Conservation (phyloP, 2,888 invertebrate species). For the Xanthostigma xanthostigma region DNA sequence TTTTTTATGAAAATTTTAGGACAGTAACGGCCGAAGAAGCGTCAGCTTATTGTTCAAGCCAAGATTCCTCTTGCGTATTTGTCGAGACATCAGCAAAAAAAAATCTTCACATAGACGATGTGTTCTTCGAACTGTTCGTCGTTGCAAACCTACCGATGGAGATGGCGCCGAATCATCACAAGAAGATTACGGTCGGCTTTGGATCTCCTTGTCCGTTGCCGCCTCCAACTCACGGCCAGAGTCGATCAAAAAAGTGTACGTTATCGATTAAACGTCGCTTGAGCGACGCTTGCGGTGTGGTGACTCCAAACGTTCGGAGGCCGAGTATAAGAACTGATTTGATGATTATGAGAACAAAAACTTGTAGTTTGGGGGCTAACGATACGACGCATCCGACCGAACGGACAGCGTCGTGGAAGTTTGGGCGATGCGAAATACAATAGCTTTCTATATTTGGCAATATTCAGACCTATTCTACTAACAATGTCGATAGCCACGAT, state of each 20-base stretch:
- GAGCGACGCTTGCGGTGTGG: conserved; percentile 78
- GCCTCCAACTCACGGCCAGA: conserved; percentile 47
- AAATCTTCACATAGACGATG: conserved; percentile 65
- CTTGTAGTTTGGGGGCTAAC: conserved; percentile 54
- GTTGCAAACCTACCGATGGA: conserved; percentile 71
- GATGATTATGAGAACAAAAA: conserved; percentile 75
- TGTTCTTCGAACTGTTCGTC: conserved; percentile 70
- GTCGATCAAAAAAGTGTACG: conserved; percentile 56
- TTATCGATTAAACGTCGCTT: conserved; percentile 67
- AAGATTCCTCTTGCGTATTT: conserved; percentile 63
- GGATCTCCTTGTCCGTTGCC: conserved; percentile 63
- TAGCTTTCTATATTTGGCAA: neutral
- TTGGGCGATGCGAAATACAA: conserved; percentile 2
- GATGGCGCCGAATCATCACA: conserved; percentile 81
- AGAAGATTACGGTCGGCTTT: conserved; percentile 64
- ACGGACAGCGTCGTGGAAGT: neutral
- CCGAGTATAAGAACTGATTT: conserved; percentile 80
- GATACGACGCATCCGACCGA: conserved; percentile 18
- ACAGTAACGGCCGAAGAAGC: conserved; percentile 66
- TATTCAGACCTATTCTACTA: too few relatives aligned
- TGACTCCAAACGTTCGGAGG: conserved; percentile 73
- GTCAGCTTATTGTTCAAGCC: conserved; percentile 57
- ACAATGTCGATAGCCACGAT: too few relatives aligned
- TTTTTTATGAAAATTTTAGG: conserved; percentile 34
- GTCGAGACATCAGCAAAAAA: conserved; percentile 74